Base-by-base conservation (phyloP, 2,888 invertebrate genomes). In the Dysmachus trigonus region DNA sequence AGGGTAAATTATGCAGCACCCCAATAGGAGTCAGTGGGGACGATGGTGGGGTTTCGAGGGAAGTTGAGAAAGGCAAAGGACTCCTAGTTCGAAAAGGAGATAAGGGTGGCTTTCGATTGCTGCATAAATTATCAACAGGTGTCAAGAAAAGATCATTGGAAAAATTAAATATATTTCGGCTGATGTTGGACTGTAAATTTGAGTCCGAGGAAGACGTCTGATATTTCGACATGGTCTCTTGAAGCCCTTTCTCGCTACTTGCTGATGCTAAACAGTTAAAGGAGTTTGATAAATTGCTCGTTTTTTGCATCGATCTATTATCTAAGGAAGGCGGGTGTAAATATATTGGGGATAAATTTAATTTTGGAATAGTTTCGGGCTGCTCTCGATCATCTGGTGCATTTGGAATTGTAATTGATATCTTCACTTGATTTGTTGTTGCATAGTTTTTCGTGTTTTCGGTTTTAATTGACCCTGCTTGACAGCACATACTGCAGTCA, bases 1-100 rank as follows among this genome's bases (percentile, higher is more conserved):
- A 94, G 1, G 94, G 93, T 74, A 95, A 90, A 86, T 93, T 93
- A 86, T 92, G 92, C 53, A 95, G 92, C 1, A 94, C 93, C 1
- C 94, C 92, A 0, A 94, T 92, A 3, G 93, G 92, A 18, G 92
- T 91, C 6, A 91, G 86, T 0, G 91, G 91, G 13, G 91, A 91
- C 5, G 91, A 91, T 13, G 91, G 91, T 18, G 91, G 91, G 33
- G 91, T 91, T 86, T 91, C 91, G 89, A 91, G 89, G 3, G 90
- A 90, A 72, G 87, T 90, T 41, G 90, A 90, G 81, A 91, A 91
- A 1, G 90, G 90, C 53, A 90, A 91, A 3, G 91, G 91, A 85
- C 91, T 91, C 31, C 91, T 88, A 1, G 90, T 90, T 6, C 91
- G 90, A 88, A 91, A 91, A 1, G 91, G 91, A 3, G 91, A 91